A percentile compares a stretch with the other conserved stretches of the same genome.
These are phyloP conservation scores for Labia minor DNA, from an alignment of 2,888 invertebrate genomes.

Conservation along the genomic window DNA sequence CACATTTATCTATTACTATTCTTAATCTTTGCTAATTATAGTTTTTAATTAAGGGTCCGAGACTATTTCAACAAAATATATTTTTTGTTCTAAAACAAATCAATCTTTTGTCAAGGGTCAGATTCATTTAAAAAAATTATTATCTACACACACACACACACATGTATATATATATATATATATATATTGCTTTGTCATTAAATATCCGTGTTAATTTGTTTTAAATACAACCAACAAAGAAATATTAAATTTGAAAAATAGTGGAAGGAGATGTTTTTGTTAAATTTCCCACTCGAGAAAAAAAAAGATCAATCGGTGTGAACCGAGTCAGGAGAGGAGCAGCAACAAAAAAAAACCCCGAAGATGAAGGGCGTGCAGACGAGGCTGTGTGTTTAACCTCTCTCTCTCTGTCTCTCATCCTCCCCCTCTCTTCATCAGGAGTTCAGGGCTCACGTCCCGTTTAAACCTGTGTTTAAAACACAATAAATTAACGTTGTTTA, in stretches of 20 bases:
- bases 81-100: no score
- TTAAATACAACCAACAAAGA: background rate
- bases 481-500: constrained; percentile 13
- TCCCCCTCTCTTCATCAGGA: no score
- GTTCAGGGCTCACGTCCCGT: background rate
- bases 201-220: background rate
- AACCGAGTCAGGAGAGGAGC: background rate
- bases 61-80: no score
- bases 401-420: background rate
- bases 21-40: no score
- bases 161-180: no score
- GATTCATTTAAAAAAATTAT: no score
- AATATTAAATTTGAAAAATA: background rate
- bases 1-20: no score
- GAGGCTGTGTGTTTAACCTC: constrained; percentile 7
- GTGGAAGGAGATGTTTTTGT: background rate
- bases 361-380: constrained; percentile 13
- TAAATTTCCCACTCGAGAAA: background rate
- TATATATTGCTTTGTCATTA: background rate
- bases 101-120: no score
- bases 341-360: no score
- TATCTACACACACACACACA: no score
- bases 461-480: constrained; percentile 13
- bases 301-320: background rate
- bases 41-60: no score